Base-by-base conservation (phyloP, 2,888 invertebrate genomes). In the Tipula vernalis region DNA sequence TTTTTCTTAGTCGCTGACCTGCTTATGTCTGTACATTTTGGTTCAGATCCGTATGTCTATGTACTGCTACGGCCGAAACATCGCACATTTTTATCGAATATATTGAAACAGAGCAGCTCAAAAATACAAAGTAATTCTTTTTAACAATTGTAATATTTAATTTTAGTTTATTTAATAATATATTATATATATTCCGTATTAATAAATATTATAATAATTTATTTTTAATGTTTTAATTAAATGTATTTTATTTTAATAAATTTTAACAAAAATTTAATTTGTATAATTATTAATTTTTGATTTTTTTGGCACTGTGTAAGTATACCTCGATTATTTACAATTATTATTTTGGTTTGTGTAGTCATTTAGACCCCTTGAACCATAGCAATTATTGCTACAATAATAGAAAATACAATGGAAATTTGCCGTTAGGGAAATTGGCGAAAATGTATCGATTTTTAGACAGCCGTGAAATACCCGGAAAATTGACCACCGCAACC, bases 31-130 rank as follows among this genome's bases (percentile, higher is more conserved):
- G 91, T 96, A 86, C 97, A 97, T 92, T 97, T 97, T 91, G 95
- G 96, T 42, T 93, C 96, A 88, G 96, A 97, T 91, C 97, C 97
- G 1, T 95, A 96, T 89, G 94, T 97, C 87, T 97, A 97, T 91
- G 96, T 97, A 86, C 92, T 96, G 41, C 94, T 95, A 90, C 93
- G 95, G 87, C 92, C 93, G 87, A 92, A 92, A 88, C 90, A 91
- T 87, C 85, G 85, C 1, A 85, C 42, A 18, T 85, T 85, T 42
- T 18, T 85, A 18, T 8, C 85, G 42, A 85, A 85, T 10, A 85
- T 85, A 44, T 42, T 85, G 42, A 85, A 85, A 42, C 42, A 41
- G 84, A 84, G 39, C 15, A 84, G 84, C 39, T 84, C 84, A 36
- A 84, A 84, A 84, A 84, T 39, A 39, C 84, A 84, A 84, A 84